Conservation (phyloP, 2,888 invertebrate genomes). For the Bibio marci region DNA sequence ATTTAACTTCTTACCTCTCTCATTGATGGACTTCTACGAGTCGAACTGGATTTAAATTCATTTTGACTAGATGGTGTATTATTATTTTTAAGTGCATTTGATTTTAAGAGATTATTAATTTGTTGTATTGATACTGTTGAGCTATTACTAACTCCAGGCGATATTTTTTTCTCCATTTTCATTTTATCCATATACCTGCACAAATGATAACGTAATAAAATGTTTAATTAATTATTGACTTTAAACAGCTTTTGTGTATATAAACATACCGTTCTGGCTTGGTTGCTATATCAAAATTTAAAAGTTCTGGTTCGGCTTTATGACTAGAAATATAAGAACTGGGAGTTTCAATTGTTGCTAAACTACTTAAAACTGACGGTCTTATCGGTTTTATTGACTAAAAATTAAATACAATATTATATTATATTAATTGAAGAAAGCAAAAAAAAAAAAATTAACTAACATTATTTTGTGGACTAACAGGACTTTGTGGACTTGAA, state of each 20-base stretch:
- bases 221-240: no score
- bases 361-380: constrained; percentile 11
- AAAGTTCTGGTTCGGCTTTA: constrained; percentile 13
- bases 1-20: constrained; percentile 1
- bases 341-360: constrained; percentile 8
- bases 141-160: constrained; percentile 4
- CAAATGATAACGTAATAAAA: neutral
- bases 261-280: constrained; percentile 12
- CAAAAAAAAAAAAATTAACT: neutral
- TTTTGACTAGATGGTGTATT: constrained; percentile 11
- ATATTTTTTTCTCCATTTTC: constrained; percentile 11
- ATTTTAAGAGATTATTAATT: constrained; percentile 10
- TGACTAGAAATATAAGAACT: constrained; percentile 11
- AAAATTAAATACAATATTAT: neutral
- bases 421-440: constrained; percentile 1
- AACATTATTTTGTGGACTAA: constrained; percentile 32
- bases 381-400: constrained; percentile 5
- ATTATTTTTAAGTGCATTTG: constrained; percentile 6
- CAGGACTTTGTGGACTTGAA: constrained; percentile 43
- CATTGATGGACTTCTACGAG: constrained; percentile 1
- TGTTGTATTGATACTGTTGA: constrained; percentile 7
- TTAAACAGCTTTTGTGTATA: no score
- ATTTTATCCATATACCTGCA: constrained; percentile 12
- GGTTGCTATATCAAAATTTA: constrained; percentile 12
- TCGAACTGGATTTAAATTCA: constrained; percentile 1